phyloP scores from a whole-genome alignment of 2,797 vertebrate species.

The Anguilla obscura region DNA sequence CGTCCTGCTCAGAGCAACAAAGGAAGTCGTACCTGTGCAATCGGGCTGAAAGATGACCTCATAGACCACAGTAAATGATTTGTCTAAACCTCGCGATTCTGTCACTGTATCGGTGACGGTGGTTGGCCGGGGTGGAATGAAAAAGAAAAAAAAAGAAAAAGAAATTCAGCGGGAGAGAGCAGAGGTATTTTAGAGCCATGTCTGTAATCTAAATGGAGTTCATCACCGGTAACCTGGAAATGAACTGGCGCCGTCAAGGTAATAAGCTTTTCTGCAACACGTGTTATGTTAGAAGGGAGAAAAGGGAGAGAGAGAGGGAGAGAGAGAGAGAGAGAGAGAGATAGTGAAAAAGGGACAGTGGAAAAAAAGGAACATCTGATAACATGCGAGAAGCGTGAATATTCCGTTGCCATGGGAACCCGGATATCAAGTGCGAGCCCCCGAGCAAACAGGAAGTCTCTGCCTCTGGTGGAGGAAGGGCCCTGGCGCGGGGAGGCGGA shows the following conservation, averaged over 20 bases:
- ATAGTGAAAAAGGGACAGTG: not conserved
- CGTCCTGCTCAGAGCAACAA: not conserved
- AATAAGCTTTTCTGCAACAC: slow-evolving; percentile 22
- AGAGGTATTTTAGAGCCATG: slow-evolving; percentile 42
- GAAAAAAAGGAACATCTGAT: slow-evolving; percentile 49
- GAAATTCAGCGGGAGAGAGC: slow-evolving; percentile 35
- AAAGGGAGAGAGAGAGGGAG: not conserved
- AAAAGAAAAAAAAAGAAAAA: not conserved
- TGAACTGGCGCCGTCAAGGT: slow-evolving; percentile 38
- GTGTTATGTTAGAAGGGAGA: slow-evolving; percentile 7
- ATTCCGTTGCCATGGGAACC: slow-evolving; percentile 59
- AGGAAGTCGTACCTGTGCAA: not conserved
- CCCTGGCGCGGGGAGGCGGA: slow-evolving; percentile 33
- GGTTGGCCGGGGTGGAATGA: slow-evolving; percentile 39
- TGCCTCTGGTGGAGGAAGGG: slow-evolving; percentile 36
- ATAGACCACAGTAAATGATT: slow-evolving; percentile 46
- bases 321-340: not conserved
- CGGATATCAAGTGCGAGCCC: slow-evolving; percentile 46
- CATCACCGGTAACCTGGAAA: slow-evolving; percentile 49
- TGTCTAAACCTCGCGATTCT: slow-evolving; percentile 35
- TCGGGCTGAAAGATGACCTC: not conserved
- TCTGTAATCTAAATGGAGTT: slow-evolving; percentile 52
- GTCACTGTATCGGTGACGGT: slow-evolving; percentile 46
- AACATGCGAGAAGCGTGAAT: slow-evolving; percentile 46
- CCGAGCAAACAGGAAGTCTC: slow-evolving; percentile 56